phyloP scores from a whole-genome alignment of 2,113 vertebrate genomes.

The Phainopepla nitens region DNA sequence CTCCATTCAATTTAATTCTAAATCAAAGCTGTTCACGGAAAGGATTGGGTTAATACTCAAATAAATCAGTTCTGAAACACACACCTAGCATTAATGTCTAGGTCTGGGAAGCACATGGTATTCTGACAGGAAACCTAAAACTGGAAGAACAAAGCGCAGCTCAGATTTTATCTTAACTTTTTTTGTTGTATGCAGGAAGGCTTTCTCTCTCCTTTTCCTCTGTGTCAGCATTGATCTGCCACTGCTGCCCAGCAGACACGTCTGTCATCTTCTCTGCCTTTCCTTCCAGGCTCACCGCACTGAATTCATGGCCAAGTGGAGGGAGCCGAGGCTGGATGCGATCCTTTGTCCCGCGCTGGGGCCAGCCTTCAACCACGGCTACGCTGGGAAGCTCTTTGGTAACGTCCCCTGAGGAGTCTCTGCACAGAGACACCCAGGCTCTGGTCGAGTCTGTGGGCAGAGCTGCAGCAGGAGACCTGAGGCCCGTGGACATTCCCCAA shows the following conservation, averaged over 20 bases:
- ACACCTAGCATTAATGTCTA: background rate
- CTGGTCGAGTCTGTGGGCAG: background rate
- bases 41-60: background rate
- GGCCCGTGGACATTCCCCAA: background rate
- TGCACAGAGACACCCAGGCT: background rate
- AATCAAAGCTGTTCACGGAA: background rate
- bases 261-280: background rate
- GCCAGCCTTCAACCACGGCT: conserved; percentile 78
- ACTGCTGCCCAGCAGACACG: background rate
- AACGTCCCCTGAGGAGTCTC: background rate
- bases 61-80: background rate
- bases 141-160: background rate
- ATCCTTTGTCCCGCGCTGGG: conserved; percentile 82
- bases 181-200: background rate
- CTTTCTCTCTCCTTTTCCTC: background rate
- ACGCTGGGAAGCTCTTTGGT: conserved; percentile 72
- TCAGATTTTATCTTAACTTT: background rate
- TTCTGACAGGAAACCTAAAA: background rate
- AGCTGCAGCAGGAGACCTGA: background rate
- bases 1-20: background rate
- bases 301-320: conserved; percentile 82
- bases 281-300: conserved; percentile 72
- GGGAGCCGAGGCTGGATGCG: conserved; percentile 78
- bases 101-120: background rate
- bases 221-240: background rate